phyloP scores from a whole-genome alignment of 2,888 invertebrate species.

The Epinotia ramella region DNA sequence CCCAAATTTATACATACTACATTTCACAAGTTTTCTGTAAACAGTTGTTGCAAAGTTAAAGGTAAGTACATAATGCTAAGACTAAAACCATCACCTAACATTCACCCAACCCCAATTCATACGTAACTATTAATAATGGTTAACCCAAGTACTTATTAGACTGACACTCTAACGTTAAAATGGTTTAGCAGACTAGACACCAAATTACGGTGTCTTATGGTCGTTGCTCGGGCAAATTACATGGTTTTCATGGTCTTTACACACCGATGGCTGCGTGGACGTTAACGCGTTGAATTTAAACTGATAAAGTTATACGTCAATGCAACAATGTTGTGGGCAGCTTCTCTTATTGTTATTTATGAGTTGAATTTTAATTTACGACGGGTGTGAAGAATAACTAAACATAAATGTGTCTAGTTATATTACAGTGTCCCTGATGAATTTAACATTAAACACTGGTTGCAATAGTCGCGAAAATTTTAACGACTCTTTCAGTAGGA shows the following conservation, averaged over 20 bases:
- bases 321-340: not conserved
- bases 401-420: not conserved
- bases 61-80: not conserved
- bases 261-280: conserved; percentile 19
- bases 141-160: not conserved
- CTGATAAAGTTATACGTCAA: conserved; percentile 15
- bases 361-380: conserved; percentile 1
- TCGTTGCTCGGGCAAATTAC: conserved; percentile 53
- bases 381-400: not conserved
- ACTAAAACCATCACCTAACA: not conserved
- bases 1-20: too few species aligned
- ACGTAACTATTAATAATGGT: not conserved
- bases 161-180: conserved; percentile 23
- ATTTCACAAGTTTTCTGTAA: too few species aligned
- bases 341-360: conserved; percentile 2
- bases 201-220: conserved; percentile 55
- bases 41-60: not conserved
- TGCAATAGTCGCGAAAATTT: not conserved
- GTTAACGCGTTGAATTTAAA: conserved; percentile 28
- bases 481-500: too few species aligned
- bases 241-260: conserved; percentile 43
- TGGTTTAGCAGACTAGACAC: conserved; percentile 45
- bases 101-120: not conserved
- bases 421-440: not conserved
- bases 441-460: not conserved